Evolutionary conservation across 53 echinoderm and acorn worm genomes (phyloP), one percentile per base, ranked within the genome.

Genomic region (Holothuria leucospilota): DNA sequence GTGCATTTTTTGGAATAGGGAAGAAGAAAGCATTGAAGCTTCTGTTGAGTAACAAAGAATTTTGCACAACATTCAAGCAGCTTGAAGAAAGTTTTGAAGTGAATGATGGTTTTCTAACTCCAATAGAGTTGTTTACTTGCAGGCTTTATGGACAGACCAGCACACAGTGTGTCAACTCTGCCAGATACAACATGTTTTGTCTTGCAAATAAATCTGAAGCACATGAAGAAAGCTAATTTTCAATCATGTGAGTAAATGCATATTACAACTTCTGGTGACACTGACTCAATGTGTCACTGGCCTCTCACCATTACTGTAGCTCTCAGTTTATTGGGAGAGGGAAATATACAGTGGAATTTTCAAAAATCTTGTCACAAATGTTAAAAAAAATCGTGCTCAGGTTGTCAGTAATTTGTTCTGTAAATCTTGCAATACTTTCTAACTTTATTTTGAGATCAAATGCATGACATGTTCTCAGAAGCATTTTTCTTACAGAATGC

Each of bases 41-140:
- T 67, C 27, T 67, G 13, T 67, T 67, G 68, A 67, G 68, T 67
- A 67, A n/a, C 34, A 67, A 67, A 67, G 68, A 67, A 67, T 65
- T 65, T 65, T 65, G 65, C 28, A 26, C 65, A 65, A 65, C 65
- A 26, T 65, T 65, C n/a, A 24, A 28, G 64, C 67, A 67, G 26
- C 67, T 30, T 64, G 64, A 3, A 34, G 49, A 28, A 24, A 26
- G 6, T 10, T 65, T 65, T 24, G 65, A 65, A 65, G 28, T 65
- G 65, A 65, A 65, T 65, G 65, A 24, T 65, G 12, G 8, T 9
- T 65, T 65, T 4, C 24, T 26, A 28, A 65, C 65, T 65, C 13
- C 2, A 28, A 26, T 65, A 28, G 65, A 65, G 65, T 24, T 65
- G 65, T 65, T 65, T 65, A 65, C 65, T 65, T 65, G 65, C 65